These are phyloP conservation scores for Saccostrea echinata DNA, from an alignment of 1,140 invertebrate species.

Conservation along the genomic window DNA sequence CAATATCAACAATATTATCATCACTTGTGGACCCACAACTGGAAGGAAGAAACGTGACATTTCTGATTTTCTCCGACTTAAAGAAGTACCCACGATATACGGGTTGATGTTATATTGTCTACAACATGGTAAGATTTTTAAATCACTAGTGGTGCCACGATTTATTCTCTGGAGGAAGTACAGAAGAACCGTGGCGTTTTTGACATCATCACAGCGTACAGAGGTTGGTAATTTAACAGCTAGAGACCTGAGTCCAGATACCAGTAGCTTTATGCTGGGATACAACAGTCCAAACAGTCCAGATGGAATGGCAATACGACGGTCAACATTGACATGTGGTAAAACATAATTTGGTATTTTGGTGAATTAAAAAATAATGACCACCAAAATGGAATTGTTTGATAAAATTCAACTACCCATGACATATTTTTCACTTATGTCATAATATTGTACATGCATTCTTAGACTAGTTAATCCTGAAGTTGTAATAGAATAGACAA, in stretches of 20 bases:
- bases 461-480: no score
- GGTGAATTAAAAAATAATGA: no score
- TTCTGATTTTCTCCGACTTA: background rate
- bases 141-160: background rate
- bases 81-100: constrained; percentile 24
- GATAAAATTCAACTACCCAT: no score
- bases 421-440: no score
- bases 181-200: background rate
- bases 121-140: background rate
- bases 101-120: background rate
- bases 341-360: background rate
- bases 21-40: background rate
- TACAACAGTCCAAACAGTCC: background rate
- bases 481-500: no score
- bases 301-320: background rate
- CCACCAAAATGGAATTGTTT: no score
- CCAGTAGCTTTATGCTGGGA: background rate
- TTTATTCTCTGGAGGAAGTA: constrained; percentile 21
- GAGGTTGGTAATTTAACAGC: background rate
- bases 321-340: background rate
- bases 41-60: background rate
- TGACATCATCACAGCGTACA: background rate
- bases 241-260: background rate
- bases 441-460: no score
- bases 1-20: constrained; percentile 23